Evolutionary conservation across 2,797 vertebrate genomes (phyloP), one percentile per base, ranked within the genome.

Genomic region (Paedocypris micromegethes): DNA sequence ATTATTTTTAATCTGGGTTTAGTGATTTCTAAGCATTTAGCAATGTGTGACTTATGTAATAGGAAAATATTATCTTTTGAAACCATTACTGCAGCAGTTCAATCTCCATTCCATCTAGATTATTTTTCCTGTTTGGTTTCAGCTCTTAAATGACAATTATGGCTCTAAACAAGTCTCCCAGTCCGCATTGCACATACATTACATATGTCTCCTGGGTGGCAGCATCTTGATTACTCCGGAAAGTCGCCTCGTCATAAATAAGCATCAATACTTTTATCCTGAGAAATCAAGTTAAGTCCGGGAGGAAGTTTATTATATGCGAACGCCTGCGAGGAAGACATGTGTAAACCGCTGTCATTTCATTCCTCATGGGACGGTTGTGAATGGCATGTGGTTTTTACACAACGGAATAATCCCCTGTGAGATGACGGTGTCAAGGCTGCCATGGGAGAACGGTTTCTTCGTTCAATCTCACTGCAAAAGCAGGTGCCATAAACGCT

Each of bases 341-440:
- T 50, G 42, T 3, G 0, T 5, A 58, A 51, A 58, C 38, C 23
- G 9, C 9, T 3, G 53, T 9, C 0, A 8, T n/a, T 61, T 62
- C 0, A 8, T n/a, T 61, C 59, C 72, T 58, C 57, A 47, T 6
- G 44, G 59, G 57, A 64, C 56, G 53, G 37, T 44, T 38, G 69
- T 65, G 81, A 75, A 56, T 63, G 69, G 65, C 71, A 70, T 64
- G 42, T 57, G 23, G 23, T 23, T 74, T 72, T 59, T 58, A 71
- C 63, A 65, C 45, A 49, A 52, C 2, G 9, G 50, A 56, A 45
- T 42, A 46, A 45, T 53, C 74, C 67, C 68, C 70, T 50, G 9
- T 63, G 64, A 75, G 55, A 78, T 70, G 56, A 70, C 62, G 68
- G 56, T 77, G 72, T 76, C 69, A 76, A 70, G 64, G 73, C 64